Percentiles rank a stretch among this genome's conserved stretches.
phyloP scores from a whole-genome alignment of 2,888 invertebrate species.

The Mythimna lalbum region DNA sequence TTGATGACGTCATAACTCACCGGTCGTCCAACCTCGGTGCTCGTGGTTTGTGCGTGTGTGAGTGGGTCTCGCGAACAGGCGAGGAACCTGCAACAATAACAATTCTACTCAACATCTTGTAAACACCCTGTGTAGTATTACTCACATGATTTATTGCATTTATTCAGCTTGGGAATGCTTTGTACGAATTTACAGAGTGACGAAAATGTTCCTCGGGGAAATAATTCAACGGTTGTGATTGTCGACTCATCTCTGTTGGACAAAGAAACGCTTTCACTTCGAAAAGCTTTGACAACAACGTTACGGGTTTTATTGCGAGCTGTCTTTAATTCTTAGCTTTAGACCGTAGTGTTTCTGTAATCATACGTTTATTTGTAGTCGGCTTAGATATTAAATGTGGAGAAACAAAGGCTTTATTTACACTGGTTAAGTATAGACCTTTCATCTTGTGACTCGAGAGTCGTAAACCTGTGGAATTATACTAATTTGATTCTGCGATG shows the following conservation, averaged over 20 bases:
- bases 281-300: conserved; percentile 31
- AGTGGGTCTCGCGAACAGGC: conserved; percentile 75
- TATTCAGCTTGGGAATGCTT: conserved; percentile 60
- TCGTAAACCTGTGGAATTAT: conserved; percentile 41
- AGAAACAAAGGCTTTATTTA: conserved; percentile 45
- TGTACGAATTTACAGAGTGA: conserved; percentile 55
- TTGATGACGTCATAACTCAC: conserved; percentile 73
- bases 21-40: conserved; percentile 79
- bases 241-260: conserved; percentile 52
- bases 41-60: conserved; percentile 79
- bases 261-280: conserved; percentile 61
- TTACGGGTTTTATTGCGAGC: conserved; percentile 50
- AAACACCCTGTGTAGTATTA: conserved; percentile 55
- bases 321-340: conserved; percentile 37
- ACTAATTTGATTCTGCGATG: conserved; percentile 29
- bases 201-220: conserved; percentile 52
- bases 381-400: conserved; percentile 33
- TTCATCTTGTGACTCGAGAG: conserved; percentile 1
- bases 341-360: conserved; percentile 30
- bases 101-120: conserved; percentile 37
- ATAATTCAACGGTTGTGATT: conserved; percentile 42
- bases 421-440: conserved; percentile 40
- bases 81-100: conserved; percentile 82
- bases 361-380: conserved; percentile 41
- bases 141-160: conserved; percentile 67